Percentiles rank a stretch among this genome's conserved stretches.
phyloP scores from a whole-genome alignment of 2,113 vertebrate species.

The Delphinus delphis region DNA sequence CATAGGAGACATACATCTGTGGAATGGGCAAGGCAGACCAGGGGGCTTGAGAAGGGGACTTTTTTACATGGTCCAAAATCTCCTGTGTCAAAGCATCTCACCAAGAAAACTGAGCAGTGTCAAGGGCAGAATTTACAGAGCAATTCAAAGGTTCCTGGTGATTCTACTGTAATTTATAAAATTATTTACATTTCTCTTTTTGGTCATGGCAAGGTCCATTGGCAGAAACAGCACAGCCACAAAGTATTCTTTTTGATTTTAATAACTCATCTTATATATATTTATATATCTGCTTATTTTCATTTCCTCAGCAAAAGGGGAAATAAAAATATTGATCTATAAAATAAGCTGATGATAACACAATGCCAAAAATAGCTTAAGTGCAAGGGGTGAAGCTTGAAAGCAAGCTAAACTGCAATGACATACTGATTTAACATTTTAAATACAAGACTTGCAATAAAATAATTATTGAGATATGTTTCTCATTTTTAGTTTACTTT shows the following conservation, averaged over 20 bases:
- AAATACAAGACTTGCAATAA: conserved; percentile 94
- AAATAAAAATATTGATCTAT: conserved; percentile 85
- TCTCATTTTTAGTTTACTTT: conserved; percentile 80
- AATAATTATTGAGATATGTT: conserved; percentile 88
- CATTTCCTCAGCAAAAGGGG: conserved; percentile 79
- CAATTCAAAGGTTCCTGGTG: conserved; percentile 52
- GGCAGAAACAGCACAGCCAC: conserved; percentile 84
- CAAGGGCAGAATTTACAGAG: neutral
- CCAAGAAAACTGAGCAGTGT: conserved; percentile 9
- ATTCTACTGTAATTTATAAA: conserved; percentile 81
- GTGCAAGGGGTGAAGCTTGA: conserved; percentile 92
- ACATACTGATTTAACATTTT: conserved; percentile 87
- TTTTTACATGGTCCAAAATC: neutral
- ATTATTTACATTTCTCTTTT: conserved; percentile 86
- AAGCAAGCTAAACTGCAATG: conserved; percentile 92
- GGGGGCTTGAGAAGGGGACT: neutral
- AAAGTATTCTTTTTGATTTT: conserved; percentile 73
- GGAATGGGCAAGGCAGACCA: neutral
- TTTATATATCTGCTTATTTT: conserved; percentile 79
- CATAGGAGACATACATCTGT: neutral
- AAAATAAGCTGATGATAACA: conserved; percentile 91
- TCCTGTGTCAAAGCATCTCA: neutral
- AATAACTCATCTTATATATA: conserved; percentile 70
- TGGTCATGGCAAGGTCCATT: conserved; percentile 85
- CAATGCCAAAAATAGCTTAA: conserved; percentile 91